Evolutionary conservation across 1,140 invertebrate genomes (phyloP).

Genomic region (Prorops nasuta): DNA sequence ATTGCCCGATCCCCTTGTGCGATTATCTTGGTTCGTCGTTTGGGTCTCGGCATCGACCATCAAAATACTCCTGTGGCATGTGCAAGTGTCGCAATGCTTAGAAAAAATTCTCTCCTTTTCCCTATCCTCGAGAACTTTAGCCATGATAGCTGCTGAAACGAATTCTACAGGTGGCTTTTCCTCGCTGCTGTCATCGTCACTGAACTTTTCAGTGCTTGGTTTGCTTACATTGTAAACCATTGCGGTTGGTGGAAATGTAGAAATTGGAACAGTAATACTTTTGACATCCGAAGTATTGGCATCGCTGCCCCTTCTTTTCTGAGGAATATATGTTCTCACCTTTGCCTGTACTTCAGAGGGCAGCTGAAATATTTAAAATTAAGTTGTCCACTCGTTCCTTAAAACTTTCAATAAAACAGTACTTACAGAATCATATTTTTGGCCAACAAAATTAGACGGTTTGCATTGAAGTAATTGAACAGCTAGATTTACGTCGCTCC

Average conservation of each 20-base stretch:
- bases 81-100: conserved; percentile 80
- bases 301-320: conserved; percentile 59
- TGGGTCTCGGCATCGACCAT: conserved; percentile 46
- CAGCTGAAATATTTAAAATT: conserved; percentile 65
- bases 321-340: conserved; percentile 75
- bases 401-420: not conserved
- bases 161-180: conserved; percentile 65
- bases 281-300: conserved; percentile 60
- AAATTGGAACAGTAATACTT: conserved; percentile 77
- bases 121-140: conserved; percentile 87
- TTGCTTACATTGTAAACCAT: conserved; percentile 79
- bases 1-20: not conserved
- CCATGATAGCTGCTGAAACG: conserved; percentile 90
- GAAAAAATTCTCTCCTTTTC: conserved; percentile 66
- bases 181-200: conserved; percentile 55
- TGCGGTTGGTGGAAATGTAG: conserved; percentile 83
- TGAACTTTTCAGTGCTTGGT: conserved; percentile 36
- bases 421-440: conserved; percentile 88
- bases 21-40: conserved; percentile 15
- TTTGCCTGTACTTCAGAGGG: conserved; percentile 87
- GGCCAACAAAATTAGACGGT: conserved; percentile 90
- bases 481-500: conserved; percentile 91
- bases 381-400: too few species aligned
- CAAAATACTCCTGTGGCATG: conserved; percentile 60
- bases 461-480: conserved; percentile 94